Evolutionary conservation across 2,113 vertebrate genomes (phyloP).

Genomic region (Aix galericulata): DNA sequence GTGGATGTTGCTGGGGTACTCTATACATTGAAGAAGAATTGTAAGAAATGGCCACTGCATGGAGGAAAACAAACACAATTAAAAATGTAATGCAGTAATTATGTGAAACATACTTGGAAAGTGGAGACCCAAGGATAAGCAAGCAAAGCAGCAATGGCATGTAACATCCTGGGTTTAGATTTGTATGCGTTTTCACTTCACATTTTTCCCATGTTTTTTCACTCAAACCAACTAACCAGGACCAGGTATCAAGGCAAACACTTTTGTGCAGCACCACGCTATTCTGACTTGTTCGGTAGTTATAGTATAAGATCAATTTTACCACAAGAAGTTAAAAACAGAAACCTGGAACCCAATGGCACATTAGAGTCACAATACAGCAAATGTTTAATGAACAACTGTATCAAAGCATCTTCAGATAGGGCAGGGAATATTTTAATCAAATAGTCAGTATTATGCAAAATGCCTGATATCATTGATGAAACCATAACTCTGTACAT

Average conservation of each 20-base stretch:
- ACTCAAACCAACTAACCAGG: constrained; percentile 66
- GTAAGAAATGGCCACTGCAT: background rate
- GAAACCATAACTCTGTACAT: background rate
- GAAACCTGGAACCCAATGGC: background rate
- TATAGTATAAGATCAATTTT: constrained; percentile 4
- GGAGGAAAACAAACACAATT: constrained; percentile 49
- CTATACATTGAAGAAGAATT: constrained; percentile 5
- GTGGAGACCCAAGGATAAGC: background rate
- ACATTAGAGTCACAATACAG: background rate
- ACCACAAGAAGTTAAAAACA: background rate
- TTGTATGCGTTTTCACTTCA: constrained; percentile 45
- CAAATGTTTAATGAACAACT: background rate
- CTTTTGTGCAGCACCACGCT: constrained; percentile 36
- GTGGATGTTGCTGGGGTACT: constrained; percentile 31
- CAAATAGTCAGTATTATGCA: background rate
- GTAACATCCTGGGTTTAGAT: constrained; percentile 54
- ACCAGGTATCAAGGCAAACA: constrained; percentile 63
- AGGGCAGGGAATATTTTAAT: background rate
- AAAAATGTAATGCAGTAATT: constrained; percentile 42
- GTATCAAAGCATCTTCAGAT: background rate
- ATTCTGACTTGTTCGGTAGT: background rate
- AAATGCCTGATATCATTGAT: background rate
- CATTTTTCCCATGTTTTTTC: constrained; percentile 65
- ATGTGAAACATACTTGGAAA: background rate
- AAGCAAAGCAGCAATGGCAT: background rate